Evolutionary conservation across 2,888 invertebrate genomes (phyloP), one percentile per base, ranked within the genome.

Genomic region (Aleiodes alternator): DNA sequence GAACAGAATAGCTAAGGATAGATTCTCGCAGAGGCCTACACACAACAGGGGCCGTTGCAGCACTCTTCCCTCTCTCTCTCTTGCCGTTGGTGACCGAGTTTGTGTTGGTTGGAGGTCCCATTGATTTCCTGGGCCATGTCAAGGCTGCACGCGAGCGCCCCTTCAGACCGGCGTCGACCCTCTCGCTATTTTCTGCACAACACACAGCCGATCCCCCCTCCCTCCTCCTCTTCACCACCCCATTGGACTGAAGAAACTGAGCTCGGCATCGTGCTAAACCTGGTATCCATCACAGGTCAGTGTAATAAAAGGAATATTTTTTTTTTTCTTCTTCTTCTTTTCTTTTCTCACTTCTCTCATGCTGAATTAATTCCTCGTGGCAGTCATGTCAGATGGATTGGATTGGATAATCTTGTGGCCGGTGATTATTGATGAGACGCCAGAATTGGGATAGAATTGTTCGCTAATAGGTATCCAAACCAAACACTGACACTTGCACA

Each of bases 111-210:
- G 87, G 88, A 88, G 88, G 88, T 89, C 88, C 88, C 89, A 89
- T 89, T 89, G 89, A 89, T 89, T 89, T 89, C 87, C 86, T 86
- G 83, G 86, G 86, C 87, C 89, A 87, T 89, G 89, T 89, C 89
- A 89, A 89, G 89, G 89, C 88, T 88, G 88, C 88, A 87, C 89
- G 88, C 88, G 88, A 89, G 86, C 82, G 84, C 82, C 81, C 81
- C 83, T 84, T 80, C 73, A 78, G 82, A 82, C 84, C 84, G 77
- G 80, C 84, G 79, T 79, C 83, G 80, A 80, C 80, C 78, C 79
- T 81, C 81, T 78, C 72, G n/a, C 75, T 57, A 71, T 57, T 73
- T 57, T 69, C 64, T 69, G 16, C 64, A 53, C 53, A 70, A 51
- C 50, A 51, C 50, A 68, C 34, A 51, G 34, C 29, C 38, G 59